These are phyloP conservation scores for Mimas tiliae DNA, from an alignment of 2,888 invertebrate species.

Conservation along the genomic window DNA sequence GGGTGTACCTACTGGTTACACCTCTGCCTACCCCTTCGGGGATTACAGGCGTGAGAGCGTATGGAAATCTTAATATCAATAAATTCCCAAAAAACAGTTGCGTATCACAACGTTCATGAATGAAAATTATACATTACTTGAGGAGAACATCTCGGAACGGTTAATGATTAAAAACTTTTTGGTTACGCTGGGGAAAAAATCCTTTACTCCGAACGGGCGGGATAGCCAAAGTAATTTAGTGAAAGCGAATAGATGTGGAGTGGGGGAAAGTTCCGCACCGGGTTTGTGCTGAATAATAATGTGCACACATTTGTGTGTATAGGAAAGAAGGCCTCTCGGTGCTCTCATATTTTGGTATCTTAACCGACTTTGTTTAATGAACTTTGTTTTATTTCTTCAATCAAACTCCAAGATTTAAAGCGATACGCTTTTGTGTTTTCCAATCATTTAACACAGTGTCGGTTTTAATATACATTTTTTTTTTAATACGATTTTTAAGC, in stretches of 20 bases:
- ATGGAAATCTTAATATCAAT: no score
- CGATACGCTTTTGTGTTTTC: no score
- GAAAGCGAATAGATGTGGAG: slow-evolving; percentile 18
- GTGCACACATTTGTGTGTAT: slow-evolving; percentile 22
- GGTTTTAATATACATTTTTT: no score
- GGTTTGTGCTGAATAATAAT: slow-evolving; percentile 23
- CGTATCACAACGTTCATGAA: not conserved
- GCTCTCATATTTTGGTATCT: not conserved
- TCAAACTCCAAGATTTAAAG: no score
- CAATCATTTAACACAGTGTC: no score
- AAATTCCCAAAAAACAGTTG: not conserved
- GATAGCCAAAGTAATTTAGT: slow-evolving; percentile 29
- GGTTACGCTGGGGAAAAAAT: slow-evolving; percentile 23
- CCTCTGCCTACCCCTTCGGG: no score
- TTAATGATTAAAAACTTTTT: slow-evolving; percentile 29
- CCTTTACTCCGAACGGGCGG: slow-evolving; percentile 26
- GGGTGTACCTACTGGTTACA: no score
- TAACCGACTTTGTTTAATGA: not conserved
- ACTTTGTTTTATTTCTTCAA: no score
- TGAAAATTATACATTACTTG: slow-evolving; percentile 2
- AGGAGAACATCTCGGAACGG: slow-evolving; percentile 14
- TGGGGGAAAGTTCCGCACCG: slow-evolving; percentile 14
- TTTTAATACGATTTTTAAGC: no score
- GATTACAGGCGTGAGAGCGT: no score
- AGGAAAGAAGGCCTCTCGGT: not conserved